phyloP scores from a whole-genome alignment of 2,797 vertebrate species.

The Sebastes oblongus region DNA sequence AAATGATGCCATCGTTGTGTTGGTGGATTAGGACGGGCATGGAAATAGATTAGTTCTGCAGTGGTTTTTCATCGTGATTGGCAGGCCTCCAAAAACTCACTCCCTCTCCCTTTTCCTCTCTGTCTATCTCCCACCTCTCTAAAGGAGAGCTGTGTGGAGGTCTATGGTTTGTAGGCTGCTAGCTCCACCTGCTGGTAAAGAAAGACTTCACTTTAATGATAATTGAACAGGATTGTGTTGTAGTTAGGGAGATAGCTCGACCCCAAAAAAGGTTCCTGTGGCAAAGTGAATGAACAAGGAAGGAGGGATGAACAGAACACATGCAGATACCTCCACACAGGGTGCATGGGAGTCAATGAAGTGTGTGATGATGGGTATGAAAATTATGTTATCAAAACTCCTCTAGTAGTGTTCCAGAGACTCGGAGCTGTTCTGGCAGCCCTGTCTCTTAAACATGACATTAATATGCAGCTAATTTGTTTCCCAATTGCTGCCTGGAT shows the following conservation, averaged over 20 bases:
- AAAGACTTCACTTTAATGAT: background rate
- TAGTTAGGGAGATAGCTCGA: background rate
- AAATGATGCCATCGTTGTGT: conserved; percentile 83
- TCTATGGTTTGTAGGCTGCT: conserved; percentile 56
- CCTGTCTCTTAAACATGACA: background rate
- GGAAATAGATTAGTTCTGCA: conserved; percentile 85
- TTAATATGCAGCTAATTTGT: background rate
- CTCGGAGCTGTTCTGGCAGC: background rate
- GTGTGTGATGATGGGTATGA: background rate
- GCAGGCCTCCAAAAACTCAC: conserved; percentile 78
- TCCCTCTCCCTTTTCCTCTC: conserved; percentile 9
- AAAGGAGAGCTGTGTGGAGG: background rate
- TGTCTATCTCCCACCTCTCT: background rate
- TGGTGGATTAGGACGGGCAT: conserved; percentile 81
- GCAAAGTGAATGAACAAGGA: background rate
- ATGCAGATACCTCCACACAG: background rate
- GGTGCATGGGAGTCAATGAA: background rate
- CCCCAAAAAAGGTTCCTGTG: background rate
- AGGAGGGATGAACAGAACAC: background rate
- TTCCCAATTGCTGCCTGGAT: background rate
- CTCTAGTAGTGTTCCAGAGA: background rate
- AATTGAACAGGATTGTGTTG: background rate
- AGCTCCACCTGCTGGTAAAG: conserved; percentile 77
- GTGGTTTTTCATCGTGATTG: conserved; percentile 81
- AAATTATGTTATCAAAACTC: background rate